Evolutionary conservation across 2,888 invertebrate genomes (phyloP), one percentile per base, ranked within the genome.

Genomic region (Volucella inanis): DNA sequence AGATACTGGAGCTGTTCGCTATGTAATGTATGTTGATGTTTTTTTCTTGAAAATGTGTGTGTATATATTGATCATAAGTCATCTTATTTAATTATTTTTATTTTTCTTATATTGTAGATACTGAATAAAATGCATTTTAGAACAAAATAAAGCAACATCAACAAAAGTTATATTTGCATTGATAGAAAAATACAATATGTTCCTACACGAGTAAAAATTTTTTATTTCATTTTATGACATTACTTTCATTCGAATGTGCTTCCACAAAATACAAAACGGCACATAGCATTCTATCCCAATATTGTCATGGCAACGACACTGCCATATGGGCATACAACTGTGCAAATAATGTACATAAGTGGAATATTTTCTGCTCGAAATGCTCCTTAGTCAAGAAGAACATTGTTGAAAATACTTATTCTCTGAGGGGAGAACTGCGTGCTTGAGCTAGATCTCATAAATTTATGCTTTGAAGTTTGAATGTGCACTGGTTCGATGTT

Each of bases 311-410:
- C 68, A 75, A 65, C 74, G 64, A 70, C 41, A 74, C 78, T 79
- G 64, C 79, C 57, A 84, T 74, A 75, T 77, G 74, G 83, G 47
- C 83, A 79, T 74, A 74, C 64, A 74, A 75, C 74, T 84, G 79
- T 84, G 72, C 79, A 78, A 84, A 79, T 79, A 79, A 84, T 79
- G 79, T 79, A 74, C 74, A 74, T 68, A 84, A 79, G 83, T 84
- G 79, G 74, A 79, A 84, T 79, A 84, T 79, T 84, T 84, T 84
- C 83, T 84, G 83, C 79, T 75, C 59, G 83, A 79, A 84, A 75
- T 84, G 70, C 64, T 84, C 70, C 65, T 84, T 79, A 84, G 83
- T 79, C 59, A 65, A 84, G 79, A 75, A 70, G 79, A 50, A 84
- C 83, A 79, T 84, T 84, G 79, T 84, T 84, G 83, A 79, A 70